A percentile compares a stretch with the other conserved stretches of the same genome.
Conservation (phyloP, 1,140 invertebrate species). For the Augochlora pura region DNA sequence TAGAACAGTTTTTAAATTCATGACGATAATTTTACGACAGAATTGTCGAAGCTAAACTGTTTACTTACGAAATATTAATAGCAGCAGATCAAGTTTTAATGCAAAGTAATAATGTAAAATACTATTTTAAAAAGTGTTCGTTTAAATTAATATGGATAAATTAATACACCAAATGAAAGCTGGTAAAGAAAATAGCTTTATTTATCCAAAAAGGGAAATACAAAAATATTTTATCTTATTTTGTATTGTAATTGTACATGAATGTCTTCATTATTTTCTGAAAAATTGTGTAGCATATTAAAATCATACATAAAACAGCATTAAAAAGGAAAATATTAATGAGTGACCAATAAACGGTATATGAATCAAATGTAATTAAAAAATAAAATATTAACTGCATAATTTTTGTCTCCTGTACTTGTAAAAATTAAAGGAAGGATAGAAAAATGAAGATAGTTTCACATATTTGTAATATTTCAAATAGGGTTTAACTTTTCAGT, state of each 20-base stretch:
- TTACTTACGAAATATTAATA: background rate
- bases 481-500: too few relatives aligned
- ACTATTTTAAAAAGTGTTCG: background rate
- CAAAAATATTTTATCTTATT: background rate
- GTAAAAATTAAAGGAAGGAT: background rate
- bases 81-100: background rate
- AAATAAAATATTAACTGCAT: background rate
- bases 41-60: background rate
- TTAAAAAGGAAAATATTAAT: background rate
- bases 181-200: background rate
- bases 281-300: background rate
- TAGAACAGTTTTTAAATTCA: background rate
- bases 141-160: background rate
- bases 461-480: background rate
- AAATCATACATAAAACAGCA: background rate
- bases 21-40: background rate
- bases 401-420: background rate
- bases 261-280: background rate
- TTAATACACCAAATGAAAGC: background rate
- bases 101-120: background rate
- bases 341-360: background rate
- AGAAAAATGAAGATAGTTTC: background rate
- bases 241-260: background rate
- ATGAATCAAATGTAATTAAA: background rate
- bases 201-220: background rate